Evolutionary conservation across 2,888 invertebrate genomes (phyloP).

Genomic region (Spilarctia lutea): DNA sequence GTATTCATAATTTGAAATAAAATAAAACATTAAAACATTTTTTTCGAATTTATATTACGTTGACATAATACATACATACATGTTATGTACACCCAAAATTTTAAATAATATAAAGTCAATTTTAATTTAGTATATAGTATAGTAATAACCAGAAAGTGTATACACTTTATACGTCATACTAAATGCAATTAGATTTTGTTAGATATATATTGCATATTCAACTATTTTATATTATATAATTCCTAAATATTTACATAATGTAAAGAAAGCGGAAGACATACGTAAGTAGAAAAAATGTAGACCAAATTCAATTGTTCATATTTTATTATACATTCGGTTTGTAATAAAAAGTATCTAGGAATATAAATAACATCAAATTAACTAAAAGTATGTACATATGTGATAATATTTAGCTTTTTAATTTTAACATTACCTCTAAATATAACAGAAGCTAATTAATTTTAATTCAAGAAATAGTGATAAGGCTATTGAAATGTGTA

Average conservation of each 20-base stretch:
- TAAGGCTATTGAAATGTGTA: no score
- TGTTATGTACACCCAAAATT: no score
- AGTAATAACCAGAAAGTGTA: neutral
- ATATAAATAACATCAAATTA: neutral
- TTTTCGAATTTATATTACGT: no score
- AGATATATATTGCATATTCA: neutral
- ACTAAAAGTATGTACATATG: neutral
- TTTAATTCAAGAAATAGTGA: no score
- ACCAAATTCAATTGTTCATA: neutral
- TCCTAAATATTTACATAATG: neutral
- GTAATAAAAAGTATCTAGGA: neutral
- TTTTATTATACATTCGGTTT: neutral
- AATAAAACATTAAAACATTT: no score
- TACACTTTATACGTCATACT: neutral
- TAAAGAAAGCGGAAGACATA: neutral
- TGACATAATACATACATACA: no score
- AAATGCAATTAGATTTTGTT: neutral
- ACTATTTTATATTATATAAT: neutral
- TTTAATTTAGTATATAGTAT: no score
- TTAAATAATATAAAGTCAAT: no score
- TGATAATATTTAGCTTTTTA: neutral
- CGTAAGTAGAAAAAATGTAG: neutral
- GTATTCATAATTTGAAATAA: no score
- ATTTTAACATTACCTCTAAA: neutral
- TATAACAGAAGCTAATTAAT: no score